Base-by-base conservation (phyloP, 2,113 vertebrate species). In the Xiphophorus maculatus region DNA sequence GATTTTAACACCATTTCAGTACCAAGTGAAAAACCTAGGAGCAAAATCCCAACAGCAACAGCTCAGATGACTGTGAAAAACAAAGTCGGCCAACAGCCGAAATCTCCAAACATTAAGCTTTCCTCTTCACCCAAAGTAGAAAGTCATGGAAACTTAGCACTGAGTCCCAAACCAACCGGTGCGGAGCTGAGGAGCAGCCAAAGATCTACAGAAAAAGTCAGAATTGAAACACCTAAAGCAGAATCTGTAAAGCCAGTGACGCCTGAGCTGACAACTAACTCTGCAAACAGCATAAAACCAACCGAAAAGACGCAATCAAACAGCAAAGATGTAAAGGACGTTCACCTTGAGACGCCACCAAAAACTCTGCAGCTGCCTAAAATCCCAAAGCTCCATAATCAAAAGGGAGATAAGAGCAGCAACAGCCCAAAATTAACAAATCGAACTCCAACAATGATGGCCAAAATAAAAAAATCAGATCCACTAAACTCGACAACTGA, bases 1-100 rank as follows among this genome's bases (percentile, higher is more conserved):
- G 84, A 84, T 63, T 11, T 28, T 14, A 54, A 4, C 25, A 42
- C 61, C 8, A 72, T 25, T 28, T 85, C 15, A 48, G 14, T 71
- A 42, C 74, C 69, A 5, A 42, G 29, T 5, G 82, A 80, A 13
- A 79, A 30, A 76, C 78, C 42, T 33, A 89, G 65, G 66, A 87
- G 80, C 74, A 85, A 79, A 81, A 85, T 82, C 25, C 60, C 74
- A 61, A 32, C 80, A 27, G 68, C 54, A 10, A 81, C 64, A 69
- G n/a, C 74, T 1, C 70, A 85, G 9, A 19, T 2, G 0, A 27
- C 1, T 0, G 6, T 44, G 8, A 83, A 69, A 61, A 80, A 35
- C 62, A 58, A 6, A 69, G 66, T 64, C 0, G 83, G 84, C 13
- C 70, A 35, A 8, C 75, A 29, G 33, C 29, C 78, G 8, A 88